Evolutionary conservation across 1,140 invertebrate species (phyloP), one percentile per base, ranked within the genome.

Genomic region (Aricia agestis): DNA sequence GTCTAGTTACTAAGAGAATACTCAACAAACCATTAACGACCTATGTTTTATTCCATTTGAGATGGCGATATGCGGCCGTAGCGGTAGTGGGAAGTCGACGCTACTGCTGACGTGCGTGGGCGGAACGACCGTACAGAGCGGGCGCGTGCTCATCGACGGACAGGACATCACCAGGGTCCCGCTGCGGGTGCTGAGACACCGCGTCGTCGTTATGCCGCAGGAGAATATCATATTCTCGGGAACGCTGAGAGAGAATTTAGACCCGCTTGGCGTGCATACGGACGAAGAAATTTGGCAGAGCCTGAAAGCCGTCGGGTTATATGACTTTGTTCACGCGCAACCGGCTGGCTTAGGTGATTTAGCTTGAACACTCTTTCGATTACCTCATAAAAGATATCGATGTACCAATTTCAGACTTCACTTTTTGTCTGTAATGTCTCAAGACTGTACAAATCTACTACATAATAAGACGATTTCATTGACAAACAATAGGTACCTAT

Each of bases 121-220:
- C 32, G 93, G 96, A 66, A 90, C 95, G 1, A 92, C 94, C 18
- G 90, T 95, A 41, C 84, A 80, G 68, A 91, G 92, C 70, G 96
- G 96, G n/a, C 90, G 89, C 11, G 94, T 97, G 68, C 80, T 93
- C 19, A 93, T 97, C 66, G 95, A 97, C 82, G 95, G 94, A 10
- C 85, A 94, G 31, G 94, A 96, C 79, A 93, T 95, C 52, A 83
- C 91, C 11, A 84, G 89, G 58, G 93, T 97, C 31, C 95, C 96
- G 25, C 89, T 97, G 31, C 92, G 94, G 68, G 93, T 94, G 70
- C 85, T 97, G n/a, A 89, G 97, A 76, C 96, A 96, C 25, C 93
- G 95, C 65, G 88, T 99, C 72, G 96, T 97, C 32, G 95, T 98
- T 73, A 97, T 99, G 82, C 98, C 98, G 10, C 98, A 99, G 92